A percentile compares a stretch with the other conserved stretches of the same genome.
Conservation (phyloP, 1,140 invertebrate genomes). For the Lepidurus arcticus region DNA sequence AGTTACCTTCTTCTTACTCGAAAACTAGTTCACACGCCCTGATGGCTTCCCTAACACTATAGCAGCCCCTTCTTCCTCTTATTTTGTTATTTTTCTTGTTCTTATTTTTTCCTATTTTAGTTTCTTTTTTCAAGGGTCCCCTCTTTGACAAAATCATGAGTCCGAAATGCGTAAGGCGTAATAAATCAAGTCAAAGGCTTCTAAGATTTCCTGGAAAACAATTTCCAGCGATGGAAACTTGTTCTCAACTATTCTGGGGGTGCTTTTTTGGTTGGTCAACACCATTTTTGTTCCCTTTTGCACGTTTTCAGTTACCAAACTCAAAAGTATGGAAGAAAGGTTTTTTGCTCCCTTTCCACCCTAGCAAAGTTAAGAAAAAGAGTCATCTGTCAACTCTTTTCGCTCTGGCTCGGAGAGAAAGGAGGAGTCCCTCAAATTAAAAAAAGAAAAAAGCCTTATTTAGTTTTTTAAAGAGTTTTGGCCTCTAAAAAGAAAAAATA, state of each 20-base stretch:
- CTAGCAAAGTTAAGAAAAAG: background rate
- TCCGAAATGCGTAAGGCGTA: no score
- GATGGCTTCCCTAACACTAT: background rate
- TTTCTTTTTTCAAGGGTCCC: no score
- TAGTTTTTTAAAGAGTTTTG: background rate
- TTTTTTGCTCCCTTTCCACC: background rate
- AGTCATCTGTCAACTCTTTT: slow-evolving; percentile 22
- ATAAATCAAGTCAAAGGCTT: no score
- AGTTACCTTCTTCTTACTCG: background rate
- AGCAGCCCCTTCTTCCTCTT: background rate
- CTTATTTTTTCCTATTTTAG: no score
- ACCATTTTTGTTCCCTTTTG: background rate
- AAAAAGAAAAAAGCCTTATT: background rate
- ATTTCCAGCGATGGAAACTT: no score
- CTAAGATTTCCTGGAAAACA: no score
- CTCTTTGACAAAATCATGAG: no score
- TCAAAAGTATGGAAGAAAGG: background rate
- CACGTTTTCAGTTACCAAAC: background rate
- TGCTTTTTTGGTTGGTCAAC: background rate
- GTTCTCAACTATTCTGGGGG: no score
- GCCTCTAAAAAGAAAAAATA: background rate
- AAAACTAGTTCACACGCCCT: background rate
- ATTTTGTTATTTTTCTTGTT: background rate
- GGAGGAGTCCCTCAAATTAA: background rate
- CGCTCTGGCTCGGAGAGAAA: background rate